phyloP scores from a whole-genome alignment of 2,888 invertebrate species.

The Netelia inedita region DNA sequence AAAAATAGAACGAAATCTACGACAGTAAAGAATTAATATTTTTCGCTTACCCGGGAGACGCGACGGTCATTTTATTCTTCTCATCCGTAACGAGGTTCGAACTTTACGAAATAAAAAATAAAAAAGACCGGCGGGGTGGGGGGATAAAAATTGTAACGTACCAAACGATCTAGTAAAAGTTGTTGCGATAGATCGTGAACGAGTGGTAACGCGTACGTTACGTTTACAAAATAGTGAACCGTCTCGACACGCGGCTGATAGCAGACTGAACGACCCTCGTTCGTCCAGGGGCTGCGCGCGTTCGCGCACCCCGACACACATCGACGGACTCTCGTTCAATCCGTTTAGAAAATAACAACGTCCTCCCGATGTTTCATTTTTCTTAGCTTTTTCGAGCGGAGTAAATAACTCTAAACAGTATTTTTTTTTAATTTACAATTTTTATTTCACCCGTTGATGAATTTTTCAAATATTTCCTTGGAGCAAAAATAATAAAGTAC shows the following conservation, averaged over 20 bases:
- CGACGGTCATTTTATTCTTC: constrained; percentile 34
- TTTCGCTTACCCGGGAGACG: constrained; percentile 44
- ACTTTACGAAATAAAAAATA: constrained; percentile 1
- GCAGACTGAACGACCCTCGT: constrained; percentile 70
- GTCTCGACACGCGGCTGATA: constrained; percentile 71
- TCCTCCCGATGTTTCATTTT: background rate
- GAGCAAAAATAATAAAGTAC: no score
- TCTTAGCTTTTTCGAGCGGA: background rate
- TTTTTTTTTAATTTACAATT: background rate
- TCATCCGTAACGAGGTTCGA: constrained; percentile 1
- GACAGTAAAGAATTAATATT: background rate
- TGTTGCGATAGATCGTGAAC: constrained; percentile 9
- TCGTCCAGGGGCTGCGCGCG: constrained; percentile 69
- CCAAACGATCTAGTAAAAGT: background rate
- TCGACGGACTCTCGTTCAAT: constrained; percentile 25
- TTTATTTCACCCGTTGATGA: background rate
- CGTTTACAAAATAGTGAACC: constrained; percentile 55
- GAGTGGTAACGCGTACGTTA: constrained; percentile 2
- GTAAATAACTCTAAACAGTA: background rate
- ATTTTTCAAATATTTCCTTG: no score
- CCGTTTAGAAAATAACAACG: background rate
- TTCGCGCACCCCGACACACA: constrained; percentile 68
- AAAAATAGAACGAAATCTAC: background rate
- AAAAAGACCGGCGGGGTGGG: background rate
- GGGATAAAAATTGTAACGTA: background rate